Evolutionary conservation across 2,113 vertebrate species (phyloP).

Genomic region (Istiophorus platypterus): DNA sequence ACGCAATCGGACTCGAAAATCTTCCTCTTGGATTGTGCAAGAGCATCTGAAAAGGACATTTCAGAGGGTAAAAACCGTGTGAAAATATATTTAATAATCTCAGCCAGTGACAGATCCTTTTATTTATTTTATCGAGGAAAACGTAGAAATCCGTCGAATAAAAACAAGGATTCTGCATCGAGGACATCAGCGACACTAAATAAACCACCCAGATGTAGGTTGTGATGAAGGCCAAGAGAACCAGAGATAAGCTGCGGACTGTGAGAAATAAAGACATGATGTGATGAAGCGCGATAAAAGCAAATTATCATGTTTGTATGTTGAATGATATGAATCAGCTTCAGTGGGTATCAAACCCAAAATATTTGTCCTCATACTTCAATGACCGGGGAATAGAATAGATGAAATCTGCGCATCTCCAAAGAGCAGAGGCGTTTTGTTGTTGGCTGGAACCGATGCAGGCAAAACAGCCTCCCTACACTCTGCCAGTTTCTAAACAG

Average conservation of each 20-base stretch:
- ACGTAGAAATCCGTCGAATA: not conserved
- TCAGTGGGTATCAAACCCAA: constrained; percentile 45
- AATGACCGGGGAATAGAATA: constrained; percentile 59
- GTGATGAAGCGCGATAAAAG: not conserved
- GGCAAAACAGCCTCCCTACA: constrained; percentile 77
- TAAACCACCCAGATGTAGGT: not conserved
- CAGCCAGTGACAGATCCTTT: not conserved
- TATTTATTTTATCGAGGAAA: constrained; percentile 33
- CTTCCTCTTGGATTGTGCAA: too few species aligned
- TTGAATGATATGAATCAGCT: constrained; percentile 9
- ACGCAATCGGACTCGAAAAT: too few species aligned
- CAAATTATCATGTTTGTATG: not conserved
- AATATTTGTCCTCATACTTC: constrained; percentile 64
- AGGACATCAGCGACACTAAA: constrained; percentile 40
- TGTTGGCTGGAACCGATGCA: constrained; percentile 63
- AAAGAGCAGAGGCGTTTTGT: constrained; percentile 66
- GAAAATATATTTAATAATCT: constrained; percentile 2
- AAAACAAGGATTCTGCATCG: not conserved
- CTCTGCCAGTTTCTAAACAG: constrained; percentile 68
- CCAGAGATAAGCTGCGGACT: constrained; percentile 67
- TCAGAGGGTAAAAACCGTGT: not conserved
- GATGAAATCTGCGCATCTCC: constrained; percentile 77
- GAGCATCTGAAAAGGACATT: not conserved
- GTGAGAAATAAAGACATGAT: not conserved
- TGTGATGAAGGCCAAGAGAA: not conserved